Evolutionary conservation across 1,140 invertebrate genomes (phyloP).

Genomic region (Thaumatotibia leucotreta): DNA sequence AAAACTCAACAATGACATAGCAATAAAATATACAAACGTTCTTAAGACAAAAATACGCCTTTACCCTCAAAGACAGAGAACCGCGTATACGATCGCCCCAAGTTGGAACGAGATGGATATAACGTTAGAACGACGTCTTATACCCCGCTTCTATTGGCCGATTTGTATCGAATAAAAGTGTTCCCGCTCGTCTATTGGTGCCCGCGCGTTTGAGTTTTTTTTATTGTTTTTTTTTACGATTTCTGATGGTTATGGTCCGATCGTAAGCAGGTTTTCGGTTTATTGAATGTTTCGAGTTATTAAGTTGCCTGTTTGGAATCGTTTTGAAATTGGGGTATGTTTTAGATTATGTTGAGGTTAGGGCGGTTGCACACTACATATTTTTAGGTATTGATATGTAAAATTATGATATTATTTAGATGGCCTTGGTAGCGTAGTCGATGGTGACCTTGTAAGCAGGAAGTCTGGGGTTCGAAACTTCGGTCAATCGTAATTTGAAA

Average conservation of each 20-base stretch:
- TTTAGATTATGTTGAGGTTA: neutral
- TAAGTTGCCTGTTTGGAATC: slow-evolving; percentile 19
- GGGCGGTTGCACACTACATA: neutral
- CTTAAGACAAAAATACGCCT: slow-evolving; percentile 14
- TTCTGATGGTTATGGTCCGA: slow-evolving; percentile 56
- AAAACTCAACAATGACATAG: slow-evolving; percentile 35
- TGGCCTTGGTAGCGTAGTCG: too few relatives aligned
- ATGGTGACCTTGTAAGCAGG: too few relatives aligned
- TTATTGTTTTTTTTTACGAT: slow-evolving; percentile 47
- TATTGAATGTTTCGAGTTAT: slow-evolving; percentile 42
- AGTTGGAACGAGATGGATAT: slow-evolving; percentile 40
- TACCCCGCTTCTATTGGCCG: slow-evolving; percentile 48
- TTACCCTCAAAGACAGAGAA: neutral
- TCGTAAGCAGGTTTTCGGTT: slow-evolving; percentile 49
- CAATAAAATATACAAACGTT: slow-evolving; percentile 27
- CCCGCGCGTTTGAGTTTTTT: slow-evolving; percentile 38
- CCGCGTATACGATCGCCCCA: neutral
- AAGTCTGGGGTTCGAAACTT: too few relatives aligned
- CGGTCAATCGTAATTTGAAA: too few relatives aligned
- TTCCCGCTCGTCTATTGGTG: slow-evolving; percentile 41
- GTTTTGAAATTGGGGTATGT: slow-evolving; percentile 11
- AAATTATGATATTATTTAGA: too few relatives aligned
- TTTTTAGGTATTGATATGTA: too few relatives aligned
- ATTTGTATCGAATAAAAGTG: slow-evolving; percentile 61
- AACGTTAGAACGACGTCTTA: slow-evolving; percentile 41